A percentile compares a stretch with the other conserved stretches of the same genome.
phyloP scores from a whole-genome alignment of 2,888 invertebrate species.

The Tortricodes alternella region DNA sequence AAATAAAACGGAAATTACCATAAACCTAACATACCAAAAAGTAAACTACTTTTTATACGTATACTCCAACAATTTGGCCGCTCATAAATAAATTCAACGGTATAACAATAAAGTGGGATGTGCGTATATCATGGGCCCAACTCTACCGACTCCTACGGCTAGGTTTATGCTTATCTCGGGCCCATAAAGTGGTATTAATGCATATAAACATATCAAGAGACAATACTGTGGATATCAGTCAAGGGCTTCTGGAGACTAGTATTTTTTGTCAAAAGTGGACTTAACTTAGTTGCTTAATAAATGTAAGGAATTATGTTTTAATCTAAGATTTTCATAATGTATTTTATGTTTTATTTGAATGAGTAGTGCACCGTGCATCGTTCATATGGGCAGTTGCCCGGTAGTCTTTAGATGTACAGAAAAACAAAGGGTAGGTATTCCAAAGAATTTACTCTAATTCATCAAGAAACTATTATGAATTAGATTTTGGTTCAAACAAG shows the following conservation, averaged over 20 bases:
- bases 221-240: slow-evolving; percentile 40
- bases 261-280: not conserved
- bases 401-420: too few species aligned
- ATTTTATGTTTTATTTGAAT: too few species aligned
- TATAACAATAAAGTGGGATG: slow-evolving; percentile 67
- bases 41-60: slow-evolving; percentile 43
- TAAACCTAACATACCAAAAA: slow-evolving; percentile 38
- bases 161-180: slow-evolving; percentile 73
- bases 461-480: too few species aligned
- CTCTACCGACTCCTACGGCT: slow-evolving; percentile 50
- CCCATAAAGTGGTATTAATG: slow-evolving; percentile 73
- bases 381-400: too few species aligned
- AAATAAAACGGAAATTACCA: slow-evolving; percentile 16
- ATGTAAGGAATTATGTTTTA: too few species aligned
- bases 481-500: too few species aligned
- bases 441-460: too few species aligned
- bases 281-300: too few species aligned
- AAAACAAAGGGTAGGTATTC: too few species aligned
- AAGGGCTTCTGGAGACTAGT: slow-evolving; percentile 34
- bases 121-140: slow-evolving; percentile 59
- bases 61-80: slow-evolving; percentile 47
- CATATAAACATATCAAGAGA: slow-evolving; percentile 72
- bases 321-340: too few species aligned
- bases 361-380: too few species aligned
- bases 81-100: slow-evolving; percentile 62